phyloP scores from a whole-genome alignment of 2,113 vertebrate genomes.

The Hipposideros armiger region DNA sequence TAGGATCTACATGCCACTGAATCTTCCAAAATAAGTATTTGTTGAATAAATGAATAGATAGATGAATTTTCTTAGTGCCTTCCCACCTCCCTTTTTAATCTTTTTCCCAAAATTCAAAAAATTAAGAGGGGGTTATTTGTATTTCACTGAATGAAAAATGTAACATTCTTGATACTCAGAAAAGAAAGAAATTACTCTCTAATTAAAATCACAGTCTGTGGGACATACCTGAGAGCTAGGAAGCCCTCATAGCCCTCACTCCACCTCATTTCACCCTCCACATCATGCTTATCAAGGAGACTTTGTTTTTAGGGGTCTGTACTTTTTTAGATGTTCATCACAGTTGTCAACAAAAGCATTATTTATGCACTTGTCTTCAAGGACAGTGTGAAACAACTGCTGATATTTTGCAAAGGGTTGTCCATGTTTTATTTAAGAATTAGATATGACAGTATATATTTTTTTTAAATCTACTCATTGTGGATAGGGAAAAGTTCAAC shows the following conservation, averaged over 20 bases:
- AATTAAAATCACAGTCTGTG: background rate
- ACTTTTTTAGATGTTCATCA: background rate
- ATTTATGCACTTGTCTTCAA: background rate
- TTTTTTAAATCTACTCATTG: background rate
- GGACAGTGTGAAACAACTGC: background rate
- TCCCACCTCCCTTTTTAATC: background rate
- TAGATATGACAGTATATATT: background rate
- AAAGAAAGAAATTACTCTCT: background rate
- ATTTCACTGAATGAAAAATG: conserved; percentile 6
- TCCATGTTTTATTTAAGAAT: conserved; percentile 12
- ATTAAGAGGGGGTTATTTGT: background rate
- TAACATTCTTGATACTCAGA: background rate
- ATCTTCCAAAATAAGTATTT: conserved; percentile 16
- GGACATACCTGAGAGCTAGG: background rate
- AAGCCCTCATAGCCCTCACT: background rate
- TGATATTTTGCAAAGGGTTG: background rate
- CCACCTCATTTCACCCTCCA: background rate
- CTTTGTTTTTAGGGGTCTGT: background rate
- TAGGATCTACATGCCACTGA: background rate
- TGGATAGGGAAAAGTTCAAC: conserved; percentile 19
- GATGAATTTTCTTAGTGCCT: background rate
- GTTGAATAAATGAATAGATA: background rate
- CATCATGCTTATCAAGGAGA: background rate
- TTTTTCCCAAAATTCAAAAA: background rate
- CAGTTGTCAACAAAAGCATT: background rate